phyloP scores from a whole-genome alignment of 2,888 invertebrate species.

The Drosophila antonietae region DNA sequence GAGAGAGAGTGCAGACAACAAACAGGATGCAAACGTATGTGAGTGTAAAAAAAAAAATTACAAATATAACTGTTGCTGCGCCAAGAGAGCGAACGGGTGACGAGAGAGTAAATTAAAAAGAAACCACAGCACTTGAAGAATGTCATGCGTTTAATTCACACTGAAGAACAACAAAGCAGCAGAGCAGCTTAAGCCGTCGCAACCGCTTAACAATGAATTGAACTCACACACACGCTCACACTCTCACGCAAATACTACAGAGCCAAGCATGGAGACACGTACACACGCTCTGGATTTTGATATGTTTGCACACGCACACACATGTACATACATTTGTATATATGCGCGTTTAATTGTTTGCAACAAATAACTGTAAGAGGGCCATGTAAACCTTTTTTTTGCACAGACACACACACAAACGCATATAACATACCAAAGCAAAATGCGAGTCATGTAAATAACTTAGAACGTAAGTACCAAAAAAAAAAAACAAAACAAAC shows the following conservation, averaged over 20 bases:
- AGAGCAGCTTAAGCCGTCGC: constrained; percentile 39
- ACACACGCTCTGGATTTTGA: constrained; percentile 50
- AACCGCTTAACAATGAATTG: constrained; percentile 62
- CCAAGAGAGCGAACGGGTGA: neutral
- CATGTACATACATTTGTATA: neutral
- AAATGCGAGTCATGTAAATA: constrained; percentile 29
- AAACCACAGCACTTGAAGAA: constrained; percentile 53
- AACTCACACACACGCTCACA: constrained; percentile 33
- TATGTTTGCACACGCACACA: constrained; percentile 30
- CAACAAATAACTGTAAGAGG: constrained; percentile 72
- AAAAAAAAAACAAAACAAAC: constrained; percentile 3
- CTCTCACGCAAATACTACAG: constrained; percentile 21
- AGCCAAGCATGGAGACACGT: constrained; percentile 48
- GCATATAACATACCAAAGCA: constrained; percentile 29
- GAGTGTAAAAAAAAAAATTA: constrained; percentile 5
- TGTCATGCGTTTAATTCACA: constrained; percentile 54
- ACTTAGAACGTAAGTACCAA: constrained; percentile 20
- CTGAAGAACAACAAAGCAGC: constrained; percentile 32
- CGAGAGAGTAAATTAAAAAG: constrained; percentile 37
- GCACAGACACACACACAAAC: constrained; percentile 30
- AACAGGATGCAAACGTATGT: constrained; percentile 40
- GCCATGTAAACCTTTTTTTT: constrained; percentile 31
- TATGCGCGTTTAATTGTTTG: constrained; percentile 57
- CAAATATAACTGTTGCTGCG: constrained; percentile 42
- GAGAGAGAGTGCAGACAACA: constrained; percentile 20